These are phyloP conservation scores for Serripes groenlandicus DNA, from an alignment of 2,888 invertebrate genomes.

Conservation along the genomic window DNA sequence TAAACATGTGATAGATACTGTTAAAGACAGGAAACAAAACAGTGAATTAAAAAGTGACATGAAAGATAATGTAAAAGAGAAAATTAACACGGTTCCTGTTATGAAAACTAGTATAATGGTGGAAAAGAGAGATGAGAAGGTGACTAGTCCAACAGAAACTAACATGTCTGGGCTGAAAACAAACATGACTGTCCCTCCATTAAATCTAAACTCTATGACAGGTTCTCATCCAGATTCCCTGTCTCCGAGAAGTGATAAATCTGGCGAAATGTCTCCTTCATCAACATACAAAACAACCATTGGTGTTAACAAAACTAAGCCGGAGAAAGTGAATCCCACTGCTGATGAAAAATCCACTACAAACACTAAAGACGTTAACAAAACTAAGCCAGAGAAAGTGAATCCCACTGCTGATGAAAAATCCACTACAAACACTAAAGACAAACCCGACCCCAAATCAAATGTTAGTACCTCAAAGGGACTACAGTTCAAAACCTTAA, in stretches of 20 bases:
- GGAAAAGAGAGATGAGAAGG: conserved; percentile 34
- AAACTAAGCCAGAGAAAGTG: neutral
- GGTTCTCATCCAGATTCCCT: conserved; percentile 17
- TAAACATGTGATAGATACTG: neutral
- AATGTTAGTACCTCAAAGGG: too few species aligned
- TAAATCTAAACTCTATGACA: conserved; percentile 34
- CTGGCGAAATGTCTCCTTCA: conserved; percentile 24
- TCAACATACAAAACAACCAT: conserved; percentile 68
- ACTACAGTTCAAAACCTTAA: conserved; percentile 67
- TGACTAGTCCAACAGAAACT: neutral
- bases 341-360: too few species aligned
- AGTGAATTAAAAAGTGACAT: neutral
- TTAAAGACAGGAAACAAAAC: neutral
- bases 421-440: too few species aligned
- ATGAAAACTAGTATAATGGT: conserved; percentile 48
- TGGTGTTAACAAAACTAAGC: conserved; percentile 38
- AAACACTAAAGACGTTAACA: neutral
- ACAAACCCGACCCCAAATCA: too few species aligned
- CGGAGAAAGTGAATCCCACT: neutral
- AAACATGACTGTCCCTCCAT: conserved; percentile 36
- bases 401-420: too few species aligned
- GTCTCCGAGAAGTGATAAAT: conserved; percentile 48
- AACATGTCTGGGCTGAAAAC: neutral
- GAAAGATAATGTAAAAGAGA: neutral
- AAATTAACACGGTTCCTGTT: neutral